Percentiles rank a stretch among this genome's conserved stretches.
phyloP scores from a whole-genome alignment of 2,113 vertebrate species.

The Pelvicachromis taeniatus region DNA sequence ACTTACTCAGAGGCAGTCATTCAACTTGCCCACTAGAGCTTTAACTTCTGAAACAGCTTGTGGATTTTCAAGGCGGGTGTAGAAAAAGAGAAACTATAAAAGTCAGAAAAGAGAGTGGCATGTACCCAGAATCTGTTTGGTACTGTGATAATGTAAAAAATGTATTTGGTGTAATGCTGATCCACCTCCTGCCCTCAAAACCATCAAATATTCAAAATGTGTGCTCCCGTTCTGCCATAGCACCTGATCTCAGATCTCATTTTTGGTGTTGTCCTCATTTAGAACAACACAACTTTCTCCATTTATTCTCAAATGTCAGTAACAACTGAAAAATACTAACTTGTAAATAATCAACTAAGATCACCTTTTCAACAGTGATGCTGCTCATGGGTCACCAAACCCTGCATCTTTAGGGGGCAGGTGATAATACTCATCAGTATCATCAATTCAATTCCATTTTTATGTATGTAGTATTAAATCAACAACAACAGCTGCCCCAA shows the following conservation, averaged over 20 bases:
- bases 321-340: not conserved
- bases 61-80: not conserved
- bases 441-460: not conserved
- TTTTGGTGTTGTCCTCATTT: not conserved
- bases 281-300: not conserved
- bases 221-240: not conserved
- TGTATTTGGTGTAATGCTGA: not conserved
- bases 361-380: slow-evolving; percentile 1
- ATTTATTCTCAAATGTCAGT: not conserved
- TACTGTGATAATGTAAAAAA: not conserved
- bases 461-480: not conserved
- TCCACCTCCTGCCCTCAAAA: not conserved
- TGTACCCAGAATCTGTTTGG: not conserved
- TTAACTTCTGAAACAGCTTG: not conserved
- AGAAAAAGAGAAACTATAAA: not conserved
- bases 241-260: slow-evolving; percentile 10
- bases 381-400: not conserved
- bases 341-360: slow-evolving; percentile 19
- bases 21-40: not conserved
- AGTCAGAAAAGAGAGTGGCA: not conserved
- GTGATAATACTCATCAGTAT: not conserved
- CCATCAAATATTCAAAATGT: slow-evolving; percentile 47
- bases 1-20: not conserved
- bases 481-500: not conserved
- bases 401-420: not conserved